Evolutionary conservation across 2,113 vertebrate genomes (phyloP), one percentile per base, ranked within the genome.

Genomic region (Saccopteryx leptura): DNA sequence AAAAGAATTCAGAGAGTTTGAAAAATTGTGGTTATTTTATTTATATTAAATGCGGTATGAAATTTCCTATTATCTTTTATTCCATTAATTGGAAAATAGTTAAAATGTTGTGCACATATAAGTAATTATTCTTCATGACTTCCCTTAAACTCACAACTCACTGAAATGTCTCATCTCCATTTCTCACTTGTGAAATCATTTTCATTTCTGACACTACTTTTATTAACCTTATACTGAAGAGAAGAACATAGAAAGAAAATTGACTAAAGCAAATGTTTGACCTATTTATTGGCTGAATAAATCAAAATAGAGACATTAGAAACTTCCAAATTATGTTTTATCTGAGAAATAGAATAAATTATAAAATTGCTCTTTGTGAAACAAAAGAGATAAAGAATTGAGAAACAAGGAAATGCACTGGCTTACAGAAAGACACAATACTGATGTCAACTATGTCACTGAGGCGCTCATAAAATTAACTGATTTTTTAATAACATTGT

Each of bases 201-300:
- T 97, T 80, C 2, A 24, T 63, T 90, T 88, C 24, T 86, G 56
- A 68, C 19, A 61, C 46, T 28, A 6, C 88, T 79, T 88, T 90
- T 54, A 88, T 63, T 78, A 76, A 72, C 26, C 10, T 78, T 91
- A 56, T 8, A 11, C 8, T 89, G 23, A 93, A 82, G 54, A 92
- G 71, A 83, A 87, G 15, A 23, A 4, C 19, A 66, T 19, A 78
- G 31, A 76, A 78, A 60, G 13, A 90, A 95, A 95, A 94, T 2
- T 76, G 26, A 81, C 24, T 54, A 80, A 72, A 78, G 4, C 12
- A 82, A 93, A 87, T 75, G 4, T 31, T n/a, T 90, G 65, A 50
- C 46, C 19, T 85, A 71, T 88, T 82, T 94, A 66, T 75, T 83
- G 54, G 9, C 46, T 91, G 31, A 86, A 93, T 69, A 75, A 86